phyloP scores from a whole-genome alignment of 1,140 invertebrate species.

The Lepidotrigona ventralis region DNA sequence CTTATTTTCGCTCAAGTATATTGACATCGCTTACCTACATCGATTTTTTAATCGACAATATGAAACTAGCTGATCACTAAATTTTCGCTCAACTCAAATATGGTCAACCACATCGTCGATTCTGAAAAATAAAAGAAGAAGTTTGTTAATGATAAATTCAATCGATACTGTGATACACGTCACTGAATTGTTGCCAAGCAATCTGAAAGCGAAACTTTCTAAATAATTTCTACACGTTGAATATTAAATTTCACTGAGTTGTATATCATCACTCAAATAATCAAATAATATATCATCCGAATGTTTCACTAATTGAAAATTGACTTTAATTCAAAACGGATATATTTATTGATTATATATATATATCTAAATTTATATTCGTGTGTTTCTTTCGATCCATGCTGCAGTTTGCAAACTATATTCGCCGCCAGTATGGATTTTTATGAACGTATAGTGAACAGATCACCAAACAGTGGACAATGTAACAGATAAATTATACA shows the following conservation, averaged over 20 bases:
- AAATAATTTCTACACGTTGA: no score
- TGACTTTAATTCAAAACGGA: not conserved
- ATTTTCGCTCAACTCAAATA: not conserved
- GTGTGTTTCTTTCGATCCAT: not conserved
- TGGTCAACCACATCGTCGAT: constrained; percentile 29
- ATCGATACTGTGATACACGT: not conserved
- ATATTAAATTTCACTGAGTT: not conserved
- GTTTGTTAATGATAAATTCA: not conserved
- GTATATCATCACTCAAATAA: no score
- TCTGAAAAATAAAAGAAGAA: not conserved
- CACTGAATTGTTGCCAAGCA: not conserved
- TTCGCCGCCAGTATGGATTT: no score
- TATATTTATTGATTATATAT: not conserved
- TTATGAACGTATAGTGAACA: no score
- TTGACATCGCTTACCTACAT: not conserved
- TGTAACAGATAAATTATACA: no score
- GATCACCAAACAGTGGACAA: no score
- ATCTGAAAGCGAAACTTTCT: no score
- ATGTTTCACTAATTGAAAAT: not conserved
- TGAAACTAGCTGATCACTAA: not conserved
- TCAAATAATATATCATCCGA: not conserved
- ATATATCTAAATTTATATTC: not conserved
- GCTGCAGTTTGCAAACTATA: no score
- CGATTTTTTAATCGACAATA: constrained; percentile 5
- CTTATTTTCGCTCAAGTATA: constrained; percentile 27